phyloP scores from a whole-genome alignment of 1,140 invertebrate species.

The Habropoda laboriosa region DNA sequence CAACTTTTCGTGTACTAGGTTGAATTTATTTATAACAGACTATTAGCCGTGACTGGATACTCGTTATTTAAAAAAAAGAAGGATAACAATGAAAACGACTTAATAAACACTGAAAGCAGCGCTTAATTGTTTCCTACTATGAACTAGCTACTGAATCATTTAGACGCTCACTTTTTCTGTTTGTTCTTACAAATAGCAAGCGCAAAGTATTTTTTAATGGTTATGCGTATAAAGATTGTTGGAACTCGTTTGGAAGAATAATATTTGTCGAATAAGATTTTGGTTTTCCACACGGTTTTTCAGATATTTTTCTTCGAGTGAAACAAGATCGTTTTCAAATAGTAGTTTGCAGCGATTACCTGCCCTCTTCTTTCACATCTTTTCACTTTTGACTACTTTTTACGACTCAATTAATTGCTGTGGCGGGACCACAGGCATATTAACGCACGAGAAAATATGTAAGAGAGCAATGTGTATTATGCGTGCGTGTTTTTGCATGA shows the following conservation, averaged over 20 bases:
- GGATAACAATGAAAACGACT: no score
- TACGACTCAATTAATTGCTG: constrained; percentile 1
- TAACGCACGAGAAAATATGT: constrained; percentile 23
- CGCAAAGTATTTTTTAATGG: neutral
- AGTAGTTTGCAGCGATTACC: neutral
- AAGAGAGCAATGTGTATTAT: constrained; percentile 30
- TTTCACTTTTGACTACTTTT: neutral
- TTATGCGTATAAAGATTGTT: neutral
- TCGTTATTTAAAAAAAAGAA: constrained; percentile 20
- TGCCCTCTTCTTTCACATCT: neutral
- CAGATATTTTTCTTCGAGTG: constrained; percentile 11
- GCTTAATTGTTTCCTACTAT: constrained; percentile 33
- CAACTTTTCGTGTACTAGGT: constrained; percentile 68
- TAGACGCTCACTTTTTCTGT: neutral
- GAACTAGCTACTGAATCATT: constrained; percentile 11
- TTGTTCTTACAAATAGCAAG: neutral
- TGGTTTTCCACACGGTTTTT: neutral
- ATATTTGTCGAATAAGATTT: neutral
- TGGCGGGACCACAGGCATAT: constrained; percentile 25
- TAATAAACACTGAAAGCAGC: constrained; percentile 35
- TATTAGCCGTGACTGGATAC: constrained; percentile 1
- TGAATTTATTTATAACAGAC: constrained; percentile 69
- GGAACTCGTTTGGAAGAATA: neutral
- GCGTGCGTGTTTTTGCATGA: constrained; percentile 27
- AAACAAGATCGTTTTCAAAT: neutral